Percentiles rank a stretch among this genome's conserved stretches.
These are phyloP conservation scores for Acropternis orthonyx DNA, from an alignment of 2,797 vertebrate genomes.

Conservation along the genomic window DNA sequence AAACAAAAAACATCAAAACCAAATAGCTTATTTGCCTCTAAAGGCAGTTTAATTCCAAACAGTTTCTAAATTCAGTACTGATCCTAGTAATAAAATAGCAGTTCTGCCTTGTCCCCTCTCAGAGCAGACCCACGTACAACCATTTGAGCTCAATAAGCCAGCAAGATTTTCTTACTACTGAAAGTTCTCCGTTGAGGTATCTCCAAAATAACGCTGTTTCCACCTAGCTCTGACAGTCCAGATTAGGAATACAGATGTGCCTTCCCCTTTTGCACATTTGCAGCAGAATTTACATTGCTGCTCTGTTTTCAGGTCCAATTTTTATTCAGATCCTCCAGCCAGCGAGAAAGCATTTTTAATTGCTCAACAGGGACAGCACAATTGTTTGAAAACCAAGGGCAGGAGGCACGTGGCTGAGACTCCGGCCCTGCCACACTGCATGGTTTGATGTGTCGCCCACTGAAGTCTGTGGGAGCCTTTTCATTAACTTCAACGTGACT, in stretches of 20 bases:
- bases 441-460: not conserved
- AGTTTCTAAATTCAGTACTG: not conserved
- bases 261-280: not conserved
- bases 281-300: not conserved
- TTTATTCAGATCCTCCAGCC: not conserved
- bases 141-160: not conserved
- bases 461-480: conserved; percentile 27
- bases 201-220: not conserved
- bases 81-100: not conserved
- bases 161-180: not conserved
- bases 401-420: not conserved
- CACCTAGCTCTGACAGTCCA: not conserved
- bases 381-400: not conserved
- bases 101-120: not conserved
- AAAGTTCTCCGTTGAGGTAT: not conserved
- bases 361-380: not conserved
- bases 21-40: not conserved
- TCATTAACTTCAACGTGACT: conserved; percentile 9
- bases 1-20: not conserved
- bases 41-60: not conserved
- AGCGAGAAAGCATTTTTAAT: not conserved
- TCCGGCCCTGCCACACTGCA: not conserved
- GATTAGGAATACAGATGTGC: not conserved
- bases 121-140: not conserved
- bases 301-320: not conserved